phyloP scores from a whole-genome alignment of 2,888 invertebrate genomes.

The Hymenopus coronatus region DNA sequence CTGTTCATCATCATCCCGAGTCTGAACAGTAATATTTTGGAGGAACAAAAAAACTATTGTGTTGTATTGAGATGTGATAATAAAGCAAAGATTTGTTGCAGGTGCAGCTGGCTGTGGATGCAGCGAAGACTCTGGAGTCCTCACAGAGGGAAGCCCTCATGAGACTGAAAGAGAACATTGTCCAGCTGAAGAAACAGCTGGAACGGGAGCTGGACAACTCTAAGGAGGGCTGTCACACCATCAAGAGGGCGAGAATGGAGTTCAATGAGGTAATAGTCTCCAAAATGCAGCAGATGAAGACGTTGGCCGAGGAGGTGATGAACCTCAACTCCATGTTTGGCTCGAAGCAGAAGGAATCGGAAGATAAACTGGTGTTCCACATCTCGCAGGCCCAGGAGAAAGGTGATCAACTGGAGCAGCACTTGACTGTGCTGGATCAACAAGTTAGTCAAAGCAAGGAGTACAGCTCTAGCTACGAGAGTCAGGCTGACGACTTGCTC shows the following conservation, averaged over 20 bases:
- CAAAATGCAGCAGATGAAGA: neutral
- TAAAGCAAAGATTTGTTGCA: too few relatives aligned
- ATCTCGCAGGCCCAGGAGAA: neutral
- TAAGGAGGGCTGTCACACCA: neutral
- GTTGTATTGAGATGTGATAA: too few relatives aligned
- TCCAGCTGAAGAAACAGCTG: neutral
- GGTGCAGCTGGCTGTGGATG: neutral
- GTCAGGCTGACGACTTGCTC: neutral
- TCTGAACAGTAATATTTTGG: too few relatives aligned
- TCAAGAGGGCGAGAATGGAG: neutral
- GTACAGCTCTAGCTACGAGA: neutral
- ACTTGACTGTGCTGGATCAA: neutral
- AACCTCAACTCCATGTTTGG: neutral
- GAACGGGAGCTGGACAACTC: neutral
- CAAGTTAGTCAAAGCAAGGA: neutral
- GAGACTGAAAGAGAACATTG: neutral
- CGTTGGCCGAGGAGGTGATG: neutral
- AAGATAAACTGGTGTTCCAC: neutral
- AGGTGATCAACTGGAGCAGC: neutral
- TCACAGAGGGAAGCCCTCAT: neutral
- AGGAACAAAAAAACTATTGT: too few relatives aligned
- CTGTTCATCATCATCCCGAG: too few relatives aligned
- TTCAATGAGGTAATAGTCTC: neutral
- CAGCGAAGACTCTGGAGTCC: neutral
- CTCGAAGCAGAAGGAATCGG: neutral